A percentile compares a stretch with the other conserved stretches of the same genome.
phyloP scores from a whole-genome alignment of 2,888 invertebrate species.

The Adelognathus sp. region DNA sequence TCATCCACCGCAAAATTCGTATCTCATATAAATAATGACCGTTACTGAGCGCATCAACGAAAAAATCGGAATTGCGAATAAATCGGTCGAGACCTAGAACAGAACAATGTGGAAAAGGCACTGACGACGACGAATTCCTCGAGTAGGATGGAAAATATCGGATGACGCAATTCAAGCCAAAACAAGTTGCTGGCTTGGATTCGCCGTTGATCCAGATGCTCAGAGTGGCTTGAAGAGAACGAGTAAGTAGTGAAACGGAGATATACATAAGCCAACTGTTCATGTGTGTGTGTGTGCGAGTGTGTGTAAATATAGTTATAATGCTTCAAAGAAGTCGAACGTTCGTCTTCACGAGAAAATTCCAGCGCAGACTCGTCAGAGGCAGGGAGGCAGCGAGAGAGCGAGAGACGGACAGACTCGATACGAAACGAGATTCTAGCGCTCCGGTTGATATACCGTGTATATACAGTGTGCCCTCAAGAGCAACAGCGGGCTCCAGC shows the following conservation, averaged over 20 bases:
- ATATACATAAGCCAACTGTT: too few relatives aligned
- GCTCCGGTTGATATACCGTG: slow-evolving; percentile 19
- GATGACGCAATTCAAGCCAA: slow-evolving; percentile 25
- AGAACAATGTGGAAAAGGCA: not conserved
- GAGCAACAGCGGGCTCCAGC: slow-evolving; percentile 4
- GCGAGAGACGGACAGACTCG: not conserved
- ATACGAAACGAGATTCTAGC: slow-evolving; percentile 40
- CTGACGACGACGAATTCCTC: slow-evolving; percentile 20
- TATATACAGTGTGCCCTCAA: not conserved
- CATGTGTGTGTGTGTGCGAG: slow-evolving; percentile 6
- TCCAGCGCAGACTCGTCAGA: slow-evolving; percentile 47
- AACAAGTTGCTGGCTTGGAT: slow-evolving; percentile 33
- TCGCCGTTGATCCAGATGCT: slow-evolving; percentile 38
- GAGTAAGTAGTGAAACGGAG: slow-evolving; percentile 29
- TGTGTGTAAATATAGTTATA: slow-evolving; percentile 11
- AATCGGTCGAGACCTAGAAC: too few relatives aligned
- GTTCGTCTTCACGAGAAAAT: slow-evolving; percentile 49
- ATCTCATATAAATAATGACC: too few relatives aligned
- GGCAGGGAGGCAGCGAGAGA: not conserved
- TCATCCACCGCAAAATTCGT: too few relatives aligned
- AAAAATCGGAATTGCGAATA: too few relatives aligned
- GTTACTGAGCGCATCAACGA: too few relatives aligned
- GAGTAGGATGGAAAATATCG: slow-evolving; percentile 4
- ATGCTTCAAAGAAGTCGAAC: slow-evolving; percentile 12
- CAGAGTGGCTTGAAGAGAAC: slow-evolving; percentile 29